These are phyloP conservation scores for Chitala chitala DNA, from an alignment of 2,113 vertebrate species.

Conservation along the genomic window DNA sequence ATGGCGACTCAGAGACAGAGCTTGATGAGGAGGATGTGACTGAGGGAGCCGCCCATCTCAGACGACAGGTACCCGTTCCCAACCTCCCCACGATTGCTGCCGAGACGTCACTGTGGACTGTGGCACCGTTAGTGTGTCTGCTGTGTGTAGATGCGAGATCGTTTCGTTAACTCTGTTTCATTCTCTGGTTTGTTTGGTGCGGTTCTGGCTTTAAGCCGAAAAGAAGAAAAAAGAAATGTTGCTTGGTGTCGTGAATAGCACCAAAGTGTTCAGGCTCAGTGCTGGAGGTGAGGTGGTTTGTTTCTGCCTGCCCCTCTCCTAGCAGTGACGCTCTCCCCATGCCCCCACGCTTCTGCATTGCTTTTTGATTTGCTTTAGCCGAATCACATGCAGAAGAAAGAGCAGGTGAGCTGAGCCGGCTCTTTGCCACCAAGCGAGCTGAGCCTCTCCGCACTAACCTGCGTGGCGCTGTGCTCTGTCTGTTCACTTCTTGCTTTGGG, in stretches of 20 bases:
- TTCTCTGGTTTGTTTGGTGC: slow-evolving; percentile 24
- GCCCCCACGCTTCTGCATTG: neutral
- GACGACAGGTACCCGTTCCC: slow-evolving; percentile 52
- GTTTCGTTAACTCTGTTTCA: slow-evolving; percentile 7
- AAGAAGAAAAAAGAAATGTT: slow-evolving; percentile 76
- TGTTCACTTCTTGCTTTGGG: neutral
- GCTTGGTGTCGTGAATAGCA: slow-evolving; percentile 67
- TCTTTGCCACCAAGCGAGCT: neutral
- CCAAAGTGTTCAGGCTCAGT: slow-evolving; percentile 28
- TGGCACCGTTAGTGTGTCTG: neutral
- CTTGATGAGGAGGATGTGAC: slow-evolving; percentile 54
- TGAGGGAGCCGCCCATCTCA: slow-evolving; percentile 51
- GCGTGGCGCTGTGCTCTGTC: neutral
- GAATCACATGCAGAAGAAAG: neutral
- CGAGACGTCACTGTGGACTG: neutral
- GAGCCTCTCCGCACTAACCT: too few species aligned
- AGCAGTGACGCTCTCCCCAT: neutral
- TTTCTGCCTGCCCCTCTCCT: neutral
- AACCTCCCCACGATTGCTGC: neutral
- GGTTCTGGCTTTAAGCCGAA: slow-evolving; percentile 55
- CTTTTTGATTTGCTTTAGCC: neutral
- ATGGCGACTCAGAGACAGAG: slow-evolving; percentile 56
- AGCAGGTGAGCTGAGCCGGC: neutral
- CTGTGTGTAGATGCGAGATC: neutral
- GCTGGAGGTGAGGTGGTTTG: slow-evolving; percentile 56